Percentiles rank a stretch among this genome's conserved stretches.
phyloP scores from a whole-genome alignment of 2,888 invertebrate genomes.

The Lasioglossum malachurum region DNA sequence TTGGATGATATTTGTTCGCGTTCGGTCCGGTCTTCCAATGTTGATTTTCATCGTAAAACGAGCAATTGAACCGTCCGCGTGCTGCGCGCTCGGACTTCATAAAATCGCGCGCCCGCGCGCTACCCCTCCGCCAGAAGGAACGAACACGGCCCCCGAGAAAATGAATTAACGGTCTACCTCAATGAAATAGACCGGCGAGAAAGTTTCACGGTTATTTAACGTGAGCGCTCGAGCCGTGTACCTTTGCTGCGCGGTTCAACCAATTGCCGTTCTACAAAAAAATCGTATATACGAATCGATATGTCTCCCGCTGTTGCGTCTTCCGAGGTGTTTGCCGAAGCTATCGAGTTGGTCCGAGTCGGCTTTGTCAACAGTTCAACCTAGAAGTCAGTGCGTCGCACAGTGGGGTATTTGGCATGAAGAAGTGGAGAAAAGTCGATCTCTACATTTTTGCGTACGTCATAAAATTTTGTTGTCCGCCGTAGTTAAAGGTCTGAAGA shows the following conservation, averaged over 20 bases:
- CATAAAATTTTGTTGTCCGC: too few species aligned
- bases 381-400: too few species aligned
- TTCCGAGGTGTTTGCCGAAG: background rate
- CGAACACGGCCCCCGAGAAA: background rate
- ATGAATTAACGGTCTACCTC: slow-evolving; percentile 24
- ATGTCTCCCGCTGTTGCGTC: background rate
- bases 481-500: too few species aligned
- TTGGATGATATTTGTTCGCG: slow-evolving; percentile 59
- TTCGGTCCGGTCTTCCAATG: slow-evolving; percentile 61
- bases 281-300: slow-evolving; percentile 2
- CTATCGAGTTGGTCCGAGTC: background rate
- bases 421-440: too few species aligned
- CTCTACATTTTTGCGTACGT: too few species aligned
- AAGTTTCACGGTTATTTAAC: background rate
- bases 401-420: too few species aligned
- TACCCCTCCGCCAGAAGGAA: slow-evolving; percentile 6
- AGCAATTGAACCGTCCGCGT: slow-evolving; percentile 55
- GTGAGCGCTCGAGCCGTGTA: background rate
- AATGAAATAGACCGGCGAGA: slow-evolving; percentile 24
- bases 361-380: too few species aligned
- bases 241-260: background rate
- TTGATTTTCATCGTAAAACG: slow-evolving; percentile 76
- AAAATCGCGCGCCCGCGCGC: slow-evolving; percentile 41
- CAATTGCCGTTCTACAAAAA: background rate
- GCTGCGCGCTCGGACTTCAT: slow-evolving; percentile 34